Percentiles rank a stretch among this genome's conserved stretches.
Conservation (phyloP, 2,113 vertebrate species). For the Mystacornis crossleyi region DNA sequence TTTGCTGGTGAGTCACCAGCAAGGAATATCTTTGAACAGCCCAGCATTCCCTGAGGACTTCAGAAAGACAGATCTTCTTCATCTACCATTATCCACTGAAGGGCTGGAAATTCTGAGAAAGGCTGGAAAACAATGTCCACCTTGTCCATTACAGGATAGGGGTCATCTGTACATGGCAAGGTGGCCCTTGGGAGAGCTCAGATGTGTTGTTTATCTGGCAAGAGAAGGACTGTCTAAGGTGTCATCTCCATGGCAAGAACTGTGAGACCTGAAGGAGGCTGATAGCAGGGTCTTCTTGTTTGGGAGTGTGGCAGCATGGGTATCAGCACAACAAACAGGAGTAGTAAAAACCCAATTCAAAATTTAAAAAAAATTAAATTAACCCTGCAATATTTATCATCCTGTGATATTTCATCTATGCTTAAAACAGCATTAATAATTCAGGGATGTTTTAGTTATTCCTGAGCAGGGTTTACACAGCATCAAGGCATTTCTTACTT, state of each 20-base stretch:
- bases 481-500: neutral
- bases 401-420: neutral
- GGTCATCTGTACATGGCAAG: accelerated
- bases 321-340: neutral
- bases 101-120: neutral
- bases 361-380: neutral
- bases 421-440: neutral
- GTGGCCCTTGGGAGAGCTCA: neutral
- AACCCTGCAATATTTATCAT: neutral
- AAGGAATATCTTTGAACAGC: neutral
- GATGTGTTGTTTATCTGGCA: neutral
- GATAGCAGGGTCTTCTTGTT: neutral
- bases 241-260: neutral
- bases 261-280: neutral
- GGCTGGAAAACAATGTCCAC: neutral
- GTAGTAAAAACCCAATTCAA: neutral
- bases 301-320: neutral
- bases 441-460: neutral
- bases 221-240: neutral
- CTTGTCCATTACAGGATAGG: too few species aligned
- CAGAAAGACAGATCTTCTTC: neutral
- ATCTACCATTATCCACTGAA: neutral
- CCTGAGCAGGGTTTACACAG: neutral
- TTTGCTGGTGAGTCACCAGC: neutral
- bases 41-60: neutral